Evolutionary conservation across 2,113 vertebrate genomes (phyloP).

Genomic region (Gnathonemus echidnorhynchus): DNA sequence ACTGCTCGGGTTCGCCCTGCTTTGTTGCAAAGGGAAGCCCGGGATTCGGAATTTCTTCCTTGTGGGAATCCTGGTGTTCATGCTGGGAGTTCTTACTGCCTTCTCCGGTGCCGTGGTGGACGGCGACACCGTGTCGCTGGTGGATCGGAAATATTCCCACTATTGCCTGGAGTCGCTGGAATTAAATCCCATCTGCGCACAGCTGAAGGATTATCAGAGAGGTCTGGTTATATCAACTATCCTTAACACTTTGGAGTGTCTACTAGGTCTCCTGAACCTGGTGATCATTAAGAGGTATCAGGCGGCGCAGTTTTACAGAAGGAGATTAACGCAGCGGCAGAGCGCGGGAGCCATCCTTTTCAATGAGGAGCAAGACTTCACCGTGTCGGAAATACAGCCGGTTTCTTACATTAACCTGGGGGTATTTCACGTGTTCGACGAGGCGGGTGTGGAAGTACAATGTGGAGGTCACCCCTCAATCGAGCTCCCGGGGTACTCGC

Average conservation of each 20-base stretch:
- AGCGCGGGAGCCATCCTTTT: constrained; percentile 69
- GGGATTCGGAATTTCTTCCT: constrained; percentile 82
- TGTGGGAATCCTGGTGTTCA: constrained; percentile 79
- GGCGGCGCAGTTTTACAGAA: constrained; percentile 68
- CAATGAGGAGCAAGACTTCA: constrained; percentile 72
- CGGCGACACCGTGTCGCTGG: constrained; percentile 85
- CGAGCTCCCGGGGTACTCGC: constrained; percentile 86
- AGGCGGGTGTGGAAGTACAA: constrained; percentile 79
- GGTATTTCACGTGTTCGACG: constrained; percentile 69
- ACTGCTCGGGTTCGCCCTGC: constrained; percentile 73
- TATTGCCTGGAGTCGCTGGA: constrained; percentile 68
- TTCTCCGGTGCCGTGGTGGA: constrained; percentile 91
- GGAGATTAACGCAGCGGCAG: constrained; percentile 57
- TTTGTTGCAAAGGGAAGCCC: constrained; percentile 72
- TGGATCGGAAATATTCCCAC: constrained; percentile 85
- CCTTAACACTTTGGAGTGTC: constrained; percentile 84
- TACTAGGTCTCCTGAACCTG: constrained; percentile 80
- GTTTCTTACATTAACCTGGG: constrained; percentile 90
- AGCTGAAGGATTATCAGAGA: constrained; percentile 79
- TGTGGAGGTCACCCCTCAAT: constrained; percentile 82
- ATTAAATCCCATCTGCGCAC: constrained; percentile 67
- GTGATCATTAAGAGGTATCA: constrained; percentile 79
- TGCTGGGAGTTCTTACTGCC: constrained; percentile 85
- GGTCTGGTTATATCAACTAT: constrained; percentile 83
- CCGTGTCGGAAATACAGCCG: constrained; percentile 68